Base-by-base conservation (phyloP, 2,888 invertebrate genomes). In the Watsonalla cultraria region DNA sequence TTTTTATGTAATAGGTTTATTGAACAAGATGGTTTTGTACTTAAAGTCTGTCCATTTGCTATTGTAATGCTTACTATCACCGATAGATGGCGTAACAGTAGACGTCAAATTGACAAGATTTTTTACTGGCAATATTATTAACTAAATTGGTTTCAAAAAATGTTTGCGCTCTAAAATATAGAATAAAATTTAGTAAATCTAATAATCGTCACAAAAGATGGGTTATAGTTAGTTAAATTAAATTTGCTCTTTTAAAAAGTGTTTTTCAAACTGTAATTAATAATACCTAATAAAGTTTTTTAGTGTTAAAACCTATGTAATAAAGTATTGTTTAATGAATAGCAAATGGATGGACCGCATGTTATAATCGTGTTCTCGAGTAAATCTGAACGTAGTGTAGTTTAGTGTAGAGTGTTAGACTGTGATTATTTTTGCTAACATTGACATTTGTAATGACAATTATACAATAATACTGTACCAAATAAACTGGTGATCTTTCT, bases 401-500 rank as follows among this genome's bases (percentile, higher is more conserved):
- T 65, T 55, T 74, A 73, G 74, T 64, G 64, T 82, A 75, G 72
- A 85, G 89, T 88, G 88, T 87, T 84, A 79, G 86, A 87, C 90
- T 90, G 90, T 90, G 90, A 90, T 90, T 90, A 86, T 90, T 86
- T 86, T 89, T 90, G 90, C 89, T 90, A 89, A 89, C 89, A 87
- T 89, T 88, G 88, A 90, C 88, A 85, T 90, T 89, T 90, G 83
- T 90, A 88, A 89, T 88, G 86, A 90, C 86, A 89, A 87, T 82
- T 87, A 86, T 84, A 86, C 80, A 82, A 84, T 86, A 84, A 86
- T 84, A 87, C 79, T 85, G 83, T 89, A 89, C 89, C 87, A 90
- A 88, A 86, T 83, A 75, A 58, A 52, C 39, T 52, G 52, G 60
- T 65, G 59, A 52, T 66, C 7, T 78, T 74, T 70, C 63, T 54